Percentiles rank a stretch among this genome's conserved stretches.
phyloP scores from a whole-genome alignment of 1,140 invertebrate species.

The Leguminivora glycinivorella region DNA sequence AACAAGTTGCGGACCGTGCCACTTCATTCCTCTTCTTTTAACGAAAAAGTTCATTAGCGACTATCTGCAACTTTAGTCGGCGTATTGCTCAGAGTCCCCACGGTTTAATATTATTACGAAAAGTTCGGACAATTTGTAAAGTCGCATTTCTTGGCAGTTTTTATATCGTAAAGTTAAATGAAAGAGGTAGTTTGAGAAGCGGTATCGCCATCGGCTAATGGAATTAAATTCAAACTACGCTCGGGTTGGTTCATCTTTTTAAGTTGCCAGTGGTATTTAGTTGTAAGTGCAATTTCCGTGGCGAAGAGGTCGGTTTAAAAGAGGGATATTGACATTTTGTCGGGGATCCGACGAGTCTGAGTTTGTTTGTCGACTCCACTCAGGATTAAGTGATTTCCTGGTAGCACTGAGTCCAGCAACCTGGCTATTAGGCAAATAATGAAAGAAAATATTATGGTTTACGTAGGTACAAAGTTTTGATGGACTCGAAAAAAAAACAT shows the following conservation, averaged over 20 bases:
- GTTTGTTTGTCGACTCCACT: constrained; percentile 43
- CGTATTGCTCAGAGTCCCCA: constrained; percentile 26
- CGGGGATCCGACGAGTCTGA: constrained; percentile 29
- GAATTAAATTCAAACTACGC: constrained; percentile 45
- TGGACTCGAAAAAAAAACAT: too few relatives aligned
- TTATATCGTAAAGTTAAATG: constrained; percentile 62
- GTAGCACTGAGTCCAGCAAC: constrained; percentile 34
- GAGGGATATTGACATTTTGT: constrained; percentile 38
- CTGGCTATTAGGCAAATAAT: neutral
- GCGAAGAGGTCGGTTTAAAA: constrained; percentile 30
- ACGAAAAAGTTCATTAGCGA: constrained; percentile 23
- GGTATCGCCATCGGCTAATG: constrained; percentile 41
- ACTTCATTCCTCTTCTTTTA: constrained; percentile 17
- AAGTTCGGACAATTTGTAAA: constrained; percentile 53
- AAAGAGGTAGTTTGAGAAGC: constrained; percentile 55
- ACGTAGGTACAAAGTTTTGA: too few relatives aligned
- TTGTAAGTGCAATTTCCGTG: constrained; percentile 16
- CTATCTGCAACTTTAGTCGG: constrained; percentile 24
- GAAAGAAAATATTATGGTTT: neutral
- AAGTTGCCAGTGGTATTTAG: neutral
- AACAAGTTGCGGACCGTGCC: constrained; percentile 5
- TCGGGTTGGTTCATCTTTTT: constrained; percentile 29
- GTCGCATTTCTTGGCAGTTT: constrained; percentile 49
- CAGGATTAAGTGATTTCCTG: constrained; percentile 49
- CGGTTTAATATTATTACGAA: constrained; percentile 35